Conservation (phyloP, 2,888 invertebrate genomes). For the Coenonympha arcania region DNA sequence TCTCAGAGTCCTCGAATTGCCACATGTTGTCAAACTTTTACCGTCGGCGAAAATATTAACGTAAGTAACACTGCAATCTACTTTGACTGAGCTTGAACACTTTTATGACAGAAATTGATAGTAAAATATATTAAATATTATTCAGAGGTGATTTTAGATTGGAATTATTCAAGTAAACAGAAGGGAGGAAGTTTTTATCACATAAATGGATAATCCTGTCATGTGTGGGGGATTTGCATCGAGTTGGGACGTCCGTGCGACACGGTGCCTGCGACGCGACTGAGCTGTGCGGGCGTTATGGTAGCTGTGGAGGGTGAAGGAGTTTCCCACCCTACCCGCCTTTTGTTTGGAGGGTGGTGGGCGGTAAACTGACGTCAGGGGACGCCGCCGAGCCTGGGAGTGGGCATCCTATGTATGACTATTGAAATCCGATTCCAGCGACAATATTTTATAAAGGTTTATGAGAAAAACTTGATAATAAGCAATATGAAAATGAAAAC, state of each 20-base stretch:
- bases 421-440: conserved; percentile 16
- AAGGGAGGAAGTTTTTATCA: conserved; percentile 34
- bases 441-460: conserved; percentile 9
- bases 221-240: conserved; percentile 48
- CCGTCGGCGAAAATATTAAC: conserved; percentile 18
- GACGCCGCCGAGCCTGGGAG: conserved; percentile 34
- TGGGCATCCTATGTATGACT: conserved; percentile 25
- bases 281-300: conserved; percentile 35
- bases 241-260: conserved; percentile 45
- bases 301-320: conserved; percentile 23
- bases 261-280: conserved; percentile 61
- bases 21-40: conserved; percentile 66
- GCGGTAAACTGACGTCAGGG: conserved; percentile 49
- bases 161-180: conserved; percentile 7
- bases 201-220: conserved; percentile 47
- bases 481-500: too few relatives aligned
- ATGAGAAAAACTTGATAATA: not conserved
- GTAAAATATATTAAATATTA: not conserved
- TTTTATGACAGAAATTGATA: not conserved
- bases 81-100: conserved; percentile 1
- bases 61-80: conserved; percentile 10
- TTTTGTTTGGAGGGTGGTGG: conserved; percentile 31
- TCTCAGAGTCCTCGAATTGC: conserved; percentile 82
- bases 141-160: not conserved
- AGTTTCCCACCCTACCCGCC: conserved; percentile 23